phyloP scores from a whole-genome alignment of 2,797 vertebrate genomes.

The Lithobates sylvaticus region DNA sequence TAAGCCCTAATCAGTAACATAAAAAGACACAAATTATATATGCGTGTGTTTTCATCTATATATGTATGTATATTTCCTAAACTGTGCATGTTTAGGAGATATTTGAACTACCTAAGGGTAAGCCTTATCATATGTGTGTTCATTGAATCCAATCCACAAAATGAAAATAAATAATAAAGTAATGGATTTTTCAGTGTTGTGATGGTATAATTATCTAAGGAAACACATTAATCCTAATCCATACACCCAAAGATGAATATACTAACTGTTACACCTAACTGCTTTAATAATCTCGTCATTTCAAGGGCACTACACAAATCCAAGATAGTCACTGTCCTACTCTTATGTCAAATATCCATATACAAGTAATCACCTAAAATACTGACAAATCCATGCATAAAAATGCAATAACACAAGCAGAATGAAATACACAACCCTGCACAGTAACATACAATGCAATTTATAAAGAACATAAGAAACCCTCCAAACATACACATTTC shows the following conservation, averaged over 20 bases:
- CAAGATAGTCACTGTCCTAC: conserved; percentile 4
- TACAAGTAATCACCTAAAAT: not conserved
- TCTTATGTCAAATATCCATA: not conserved
- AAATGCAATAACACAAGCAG: not conserved
- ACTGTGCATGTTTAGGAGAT: too few species aligned
- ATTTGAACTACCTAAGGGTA: too few species aligned
- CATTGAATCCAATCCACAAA: not conserved
- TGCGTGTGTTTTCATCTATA: too few species aligned
- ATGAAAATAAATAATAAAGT: conserved; percentile 1
- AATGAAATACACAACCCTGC: not conserved
- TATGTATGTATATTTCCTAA: not conserved
- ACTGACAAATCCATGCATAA: not conserved
- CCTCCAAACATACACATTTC: not conserved
- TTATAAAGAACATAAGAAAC: not conserved
- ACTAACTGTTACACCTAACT: conserved; percentile 21
- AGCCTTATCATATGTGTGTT: not conserved
- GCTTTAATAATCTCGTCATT: conserved; percentile 20
- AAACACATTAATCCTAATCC: conserved; percentile 24
- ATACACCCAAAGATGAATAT: conserved; percentile 11
- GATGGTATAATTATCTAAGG: not conserved
- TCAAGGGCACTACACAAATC: conserved; percentile 25
- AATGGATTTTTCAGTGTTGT: not conserved
- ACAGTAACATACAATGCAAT: not conserved
- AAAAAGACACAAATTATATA: too few species aligned
- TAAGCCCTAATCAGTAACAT: too few species aligned